These are phyloP conservation scores for Aporophyla nigra DNA, from an alignment of 2,888 invertebrate genomes.

Conservation along the genomic window DNA sequence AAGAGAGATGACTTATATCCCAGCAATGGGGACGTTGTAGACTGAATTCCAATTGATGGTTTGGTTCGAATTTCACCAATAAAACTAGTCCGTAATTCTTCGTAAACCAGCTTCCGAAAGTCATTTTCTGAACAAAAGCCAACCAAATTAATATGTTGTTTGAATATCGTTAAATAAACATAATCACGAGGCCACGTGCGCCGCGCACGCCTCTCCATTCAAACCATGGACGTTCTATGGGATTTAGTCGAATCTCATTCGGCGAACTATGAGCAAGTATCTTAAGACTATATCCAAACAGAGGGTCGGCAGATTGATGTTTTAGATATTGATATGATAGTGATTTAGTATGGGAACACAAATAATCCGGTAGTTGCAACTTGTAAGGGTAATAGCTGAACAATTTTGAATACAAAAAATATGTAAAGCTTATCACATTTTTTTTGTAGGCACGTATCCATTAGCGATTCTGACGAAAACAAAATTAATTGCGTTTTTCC, in stretches of 20 bases:
- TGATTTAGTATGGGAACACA: constrained; percentile 72
- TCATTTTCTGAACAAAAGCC: constrained; percentile 86
- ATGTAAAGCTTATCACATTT: background rate
- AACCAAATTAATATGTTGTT: constrained; percentile 90
- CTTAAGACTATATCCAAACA: constrained; percentile 89
- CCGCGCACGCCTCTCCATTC: constrained; percentile 83
- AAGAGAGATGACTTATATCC: too few relatives aligned
- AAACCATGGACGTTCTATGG: constrained; percentile 79
- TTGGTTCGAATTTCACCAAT: constrained; percentile 9
- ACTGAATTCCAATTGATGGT: background rate
- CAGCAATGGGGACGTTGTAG: too few relatives aligned
- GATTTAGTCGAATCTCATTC: constrained; percentile 88
- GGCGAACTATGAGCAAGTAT: constrained; percentile 81
- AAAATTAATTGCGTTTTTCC: constrained; percentile 18
- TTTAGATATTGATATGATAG: constrained; percentile 87
- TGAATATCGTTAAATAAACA: constrained; percentile 90
- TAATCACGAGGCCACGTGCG: constrained; percentile 87
- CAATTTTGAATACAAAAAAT: background rate
- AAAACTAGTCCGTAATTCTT: constrained; percentile 47
- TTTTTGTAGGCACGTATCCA: background rate
- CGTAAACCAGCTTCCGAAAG: constrained; percentile 80
- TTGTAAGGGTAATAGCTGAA: constrained; percentile 6
- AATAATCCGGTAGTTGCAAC: constrained; percentile 67
- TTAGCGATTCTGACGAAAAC: constrained; percentile 12
- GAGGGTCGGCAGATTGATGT: constrained; percentile 87